Conservation (phyloP, 2,113 vertebrate genomes). For the Prinia subflava region DNA sequence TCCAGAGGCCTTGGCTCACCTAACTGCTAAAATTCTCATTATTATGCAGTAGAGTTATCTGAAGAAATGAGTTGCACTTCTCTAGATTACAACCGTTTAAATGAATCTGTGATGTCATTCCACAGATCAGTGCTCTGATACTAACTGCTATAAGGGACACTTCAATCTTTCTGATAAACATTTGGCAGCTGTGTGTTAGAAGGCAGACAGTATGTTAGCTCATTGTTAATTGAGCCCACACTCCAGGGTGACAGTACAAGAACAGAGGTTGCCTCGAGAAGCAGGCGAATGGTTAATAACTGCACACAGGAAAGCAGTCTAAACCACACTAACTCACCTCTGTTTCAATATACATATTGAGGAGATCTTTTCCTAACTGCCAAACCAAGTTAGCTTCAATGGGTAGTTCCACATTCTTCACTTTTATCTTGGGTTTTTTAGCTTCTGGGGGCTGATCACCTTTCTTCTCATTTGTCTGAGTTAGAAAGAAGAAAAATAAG, state of each 20-base stretch:
- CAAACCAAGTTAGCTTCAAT: constrained; percentile 78
- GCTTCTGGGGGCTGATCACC: constrained; percentile 80
- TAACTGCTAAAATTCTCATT: background rate
- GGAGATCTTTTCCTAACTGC: constrained; percentile 78
- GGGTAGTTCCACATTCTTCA: constrained; percentile 77
- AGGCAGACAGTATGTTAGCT: background rate
- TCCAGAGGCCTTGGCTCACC: background rate
- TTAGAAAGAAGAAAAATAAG: constrained; percentile 23
- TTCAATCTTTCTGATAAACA: background rate
- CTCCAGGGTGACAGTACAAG: background rate
- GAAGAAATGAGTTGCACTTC: background rate
- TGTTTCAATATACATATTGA: constrained; percentile 79
- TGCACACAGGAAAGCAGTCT: background rate
- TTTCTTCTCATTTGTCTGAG: constrained; percentile 77
- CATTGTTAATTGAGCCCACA: background rate
- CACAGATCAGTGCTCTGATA: background rate
- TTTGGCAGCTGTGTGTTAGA: background rate
- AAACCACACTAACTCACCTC: constrained; percentile 68
- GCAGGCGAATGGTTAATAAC: background rate
- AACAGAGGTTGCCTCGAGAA: background rate
- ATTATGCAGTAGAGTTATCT: background rate
- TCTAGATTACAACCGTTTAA: background rate
- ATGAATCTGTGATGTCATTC: background rate
- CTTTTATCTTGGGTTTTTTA: constrained; percentile 84
- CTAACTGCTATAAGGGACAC: background rate